Percentiles rank a stretch among this genome's conserved stretches.
These are phyloP conservation scores for Limnephilus lunatus DNA, from an alignment of 2,888 invertebrate species.

Conservation along the genomic window DNA sequence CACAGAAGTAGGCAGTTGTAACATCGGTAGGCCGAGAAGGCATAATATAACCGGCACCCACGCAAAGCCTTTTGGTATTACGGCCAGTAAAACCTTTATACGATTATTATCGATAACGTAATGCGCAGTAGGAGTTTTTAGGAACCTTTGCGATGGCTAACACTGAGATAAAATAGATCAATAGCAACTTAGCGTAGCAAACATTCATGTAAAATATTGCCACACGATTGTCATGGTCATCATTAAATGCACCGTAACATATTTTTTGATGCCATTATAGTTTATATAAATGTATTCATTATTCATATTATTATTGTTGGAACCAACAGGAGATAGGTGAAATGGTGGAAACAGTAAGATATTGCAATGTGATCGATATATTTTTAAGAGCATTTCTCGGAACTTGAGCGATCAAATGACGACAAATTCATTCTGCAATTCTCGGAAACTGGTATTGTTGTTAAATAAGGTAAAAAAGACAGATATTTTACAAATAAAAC, in stretches of 20 bases:
- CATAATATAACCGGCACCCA: slow-evolving; percentile 18
- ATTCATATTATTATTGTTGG: not conserved
- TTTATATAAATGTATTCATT: not conserved
- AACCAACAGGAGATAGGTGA: not conserved
- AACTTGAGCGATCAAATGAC: not conserved
- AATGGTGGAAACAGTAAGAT: not conserved
- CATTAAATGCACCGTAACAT: not conserved
- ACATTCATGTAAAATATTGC: not conserved
- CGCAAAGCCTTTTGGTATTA: slow-evolving; percentile 15
- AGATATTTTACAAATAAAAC: not conserved
- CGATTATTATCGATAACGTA: slow-evolving; percentile 27
- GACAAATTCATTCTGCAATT: not conserved
- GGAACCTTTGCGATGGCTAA: slow-evolving; percentile 6
- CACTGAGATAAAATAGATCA: not conserved
- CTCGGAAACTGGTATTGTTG: not conserved
- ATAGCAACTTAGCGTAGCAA: not conserved
- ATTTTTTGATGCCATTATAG: not conserved
- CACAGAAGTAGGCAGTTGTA: not conserved
- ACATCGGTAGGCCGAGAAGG: not conserved
- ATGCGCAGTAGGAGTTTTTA: slow-evolving; percentile 16
- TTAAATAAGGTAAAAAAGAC: not conserved
- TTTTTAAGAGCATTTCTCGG: not conserved
- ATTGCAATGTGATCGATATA: not conserved
- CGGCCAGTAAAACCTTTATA: slow-evolving; percentile 24
- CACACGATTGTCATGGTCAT: not conserved